Evolutionary conservation across 2,797 vertebrate genomes (phyloP).

Genomic region (Xyrichtys novacula): DNA sequence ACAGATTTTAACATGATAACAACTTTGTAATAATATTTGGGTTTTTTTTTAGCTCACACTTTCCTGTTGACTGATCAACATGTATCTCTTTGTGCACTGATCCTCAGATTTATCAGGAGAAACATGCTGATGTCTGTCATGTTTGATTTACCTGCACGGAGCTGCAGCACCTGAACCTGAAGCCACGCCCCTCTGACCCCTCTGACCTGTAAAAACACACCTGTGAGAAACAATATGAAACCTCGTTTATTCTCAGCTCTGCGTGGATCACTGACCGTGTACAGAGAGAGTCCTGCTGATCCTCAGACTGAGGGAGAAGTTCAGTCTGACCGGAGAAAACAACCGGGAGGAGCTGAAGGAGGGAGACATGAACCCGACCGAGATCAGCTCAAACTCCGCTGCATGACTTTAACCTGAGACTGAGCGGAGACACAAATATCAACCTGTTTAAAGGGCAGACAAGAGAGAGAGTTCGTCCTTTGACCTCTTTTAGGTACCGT

Average conservation of each 20-base stretch:
- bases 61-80: no score
- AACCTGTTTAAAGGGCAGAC: no score
- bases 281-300: slow-evolving; percentile 15
- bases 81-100: no score
- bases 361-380: slow-evolving; percentile 46
- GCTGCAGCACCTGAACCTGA: slow-evolving; percentile 35
- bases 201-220: no score
- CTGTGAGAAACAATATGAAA: slow-evolving; percentile 11
- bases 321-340: slow-evolving; percentile 38
- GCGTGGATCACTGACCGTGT: slow-evolving; percentile 46
- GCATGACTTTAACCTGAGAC: no score
- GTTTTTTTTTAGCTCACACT: no score
- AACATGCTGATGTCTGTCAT: neutral
- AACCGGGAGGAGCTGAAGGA: slow-evolving; percentile 10
- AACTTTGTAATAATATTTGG: no score
- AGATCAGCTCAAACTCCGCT: no score
- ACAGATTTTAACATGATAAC: no score
- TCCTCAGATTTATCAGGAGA: neutral
- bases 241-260: neutral
- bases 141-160: slow-evolving; percentile 44
- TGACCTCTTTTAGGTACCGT: no score
- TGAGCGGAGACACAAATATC: no score
- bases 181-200: slow-evolving; percentile 25
- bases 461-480: no score
- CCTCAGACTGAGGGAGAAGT: slow-evolving; percentile 40